A percentile compares a stretch with the other conserved stretches of the same genome.
Conservation (phyloP, 2,113 vertebrate species). For the Plotosus lineatus region DNA sequence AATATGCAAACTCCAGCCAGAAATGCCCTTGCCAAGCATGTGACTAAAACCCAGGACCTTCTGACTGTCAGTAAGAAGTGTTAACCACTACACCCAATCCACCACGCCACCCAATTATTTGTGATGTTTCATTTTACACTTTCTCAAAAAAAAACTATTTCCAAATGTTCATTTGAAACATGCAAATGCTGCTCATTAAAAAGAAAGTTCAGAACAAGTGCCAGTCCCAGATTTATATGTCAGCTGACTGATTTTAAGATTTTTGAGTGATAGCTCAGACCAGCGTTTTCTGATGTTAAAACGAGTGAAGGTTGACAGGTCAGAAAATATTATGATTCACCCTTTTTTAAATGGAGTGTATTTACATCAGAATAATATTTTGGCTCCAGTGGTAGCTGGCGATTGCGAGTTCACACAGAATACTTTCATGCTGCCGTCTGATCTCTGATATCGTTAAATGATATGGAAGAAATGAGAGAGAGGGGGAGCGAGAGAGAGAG, state of each 20-base stretch:
- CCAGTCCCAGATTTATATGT: not conserved
- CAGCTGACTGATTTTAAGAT: not conserved
- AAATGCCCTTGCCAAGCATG: no score
- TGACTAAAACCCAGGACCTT: no score
- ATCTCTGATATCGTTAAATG: slow-evolving; percentile 64
- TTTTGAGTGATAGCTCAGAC: not conserved
- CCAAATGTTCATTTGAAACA: no score
- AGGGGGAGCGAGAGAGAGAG: slow-evolving; percentile 63
- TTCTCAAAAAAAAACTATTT: no score
- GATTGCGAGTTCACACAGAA: slow-evolving; percentile 53
- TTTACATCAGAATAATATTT: slow-evolving; percentile 53
- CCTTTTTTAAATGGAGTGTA: slow-evolving; percentile 57
- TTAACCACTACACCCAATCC: no score
- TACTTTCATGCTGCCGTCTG: slow-evolving; percentile 66
- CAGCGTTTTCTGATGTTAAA: not conserved
- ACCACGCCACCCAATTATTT: no score
- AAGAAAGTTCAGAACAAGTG: not conserved
- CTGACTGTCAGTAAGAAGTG: no score
- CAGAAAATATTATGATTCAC: slow-evolving; percentile 48
- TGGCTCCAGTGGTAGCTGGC: slow-evolving; percentile 60
- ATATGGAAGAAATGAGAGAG: slow-evolving; percentile 55
- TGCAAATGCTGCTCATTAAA: no score
- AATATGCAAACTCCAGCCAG: no score
- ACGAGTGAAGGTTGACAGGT: not conserved
- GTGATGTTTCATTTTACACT: no score